Conservation (phyloP, 2,113 vertebrate species). For the Erpornis zantholeuca region DNA sequence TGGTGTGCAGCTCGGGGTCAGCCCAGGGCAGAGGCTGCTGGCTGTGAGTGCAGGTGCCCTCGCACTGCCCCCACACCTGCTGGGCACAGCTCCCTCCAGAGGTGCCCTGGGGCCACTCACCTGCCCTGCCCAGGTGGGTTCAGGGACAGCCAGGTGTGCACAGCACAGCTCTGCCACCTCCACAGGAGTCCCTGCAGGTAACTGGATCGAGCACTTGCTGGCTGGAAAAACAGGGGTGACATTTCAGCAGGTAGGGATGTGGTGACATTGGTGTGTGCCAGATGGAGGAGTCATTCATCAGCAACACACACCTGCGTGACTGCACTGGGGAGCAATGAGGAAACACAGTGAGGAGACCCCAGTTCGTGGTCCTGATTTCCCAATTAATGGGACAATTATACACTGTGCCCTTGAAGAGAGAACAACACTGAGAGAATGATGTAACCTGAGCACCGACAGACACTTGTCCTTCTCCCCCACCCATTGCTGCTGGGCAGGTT, state of each 20-base stretch:
- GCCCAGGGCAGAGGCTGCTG: neutral
- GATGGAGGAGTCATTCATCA: neutral
- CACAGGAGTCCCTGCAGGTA: too few relatives aligned
- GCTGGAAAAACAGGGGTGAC: neutral
- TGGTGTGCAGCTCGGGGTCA: accelerated
- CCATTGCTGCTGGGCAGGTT: neutral
- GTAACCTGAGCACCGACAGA: neutral
- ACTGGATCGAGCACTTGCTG: neutral
- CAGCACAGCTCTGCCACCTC: neutral
- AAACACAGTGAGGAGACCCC: neutral
- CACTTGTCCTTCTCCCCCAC: neutral
- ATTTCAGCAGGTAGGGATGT: accelerated
- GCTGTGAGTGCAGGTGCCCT: neutral
- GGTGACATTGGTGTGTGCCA: neutral
- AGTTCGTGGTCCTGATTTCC: neutral
- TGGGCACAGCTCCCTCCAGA: neutral
- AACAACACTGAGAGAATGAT: neutral
- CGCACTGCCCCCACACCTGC: neutral
- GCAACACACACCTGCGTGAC: too few relatives aligned
- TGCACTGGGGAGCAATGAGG: neutral
- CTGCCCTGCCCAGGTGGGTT: neutral
- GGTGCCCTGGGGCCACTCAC: neutral
- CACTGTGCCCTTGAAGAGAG: neutral
- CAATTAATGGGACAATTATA: neutral
- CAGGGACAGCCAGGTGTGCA: neutral